Percentiles rank a stretch among this genome's conserved stretches.
Conservation (phyloP, 2,888 invertebrate genomes). For the Agrenia bidenticulata region DNA sequence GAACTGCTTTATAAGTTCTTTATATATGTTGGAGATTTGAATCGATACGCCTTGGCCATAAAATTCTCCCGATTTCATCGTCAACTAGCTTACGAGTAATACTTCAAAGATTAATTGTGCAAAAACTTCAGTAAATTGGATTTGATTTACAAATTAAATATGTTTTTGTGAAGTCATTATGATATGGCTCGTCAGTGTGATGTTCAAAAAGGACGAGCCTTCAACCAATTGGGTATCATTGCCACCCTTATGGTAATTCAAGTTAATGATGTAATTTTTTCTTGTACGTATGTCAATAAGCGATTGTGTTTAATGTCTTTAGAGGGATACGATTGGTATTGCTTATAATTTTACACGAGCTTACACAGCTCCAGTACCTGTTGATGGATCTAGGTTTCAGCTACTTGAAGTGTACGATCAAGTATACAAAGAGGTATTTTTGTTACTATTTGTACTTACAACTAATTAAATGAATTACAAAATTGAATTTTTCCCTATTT, state of each 20-base stretch:
- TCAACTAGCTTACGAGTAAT: conserved; percentile 65
- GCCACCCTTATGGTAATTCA: conserved; percentile 61
- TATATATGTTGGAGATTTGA: conserved; percentile 87
- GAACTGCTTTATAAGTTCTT: conserved; percentile 64
- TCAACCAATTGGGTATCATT: conserved; percentile 89
- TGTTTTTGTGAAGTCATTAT: conserved; percentile 90
- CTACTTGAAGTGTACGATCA: conserved; percentile 28
- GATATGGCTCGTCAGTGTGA: conserved; percentile 84
- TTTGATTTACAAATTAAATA: no score
- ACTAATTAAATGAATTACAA: no score
- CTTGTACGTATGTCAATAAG: background rate
- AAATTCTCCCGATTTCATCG: background rate
- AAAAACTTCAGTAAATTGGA: no score
- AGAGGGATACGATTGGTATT: conserved; percentile 16
- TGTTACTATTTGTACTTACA: no score
- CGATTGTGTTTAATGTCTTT: background rate
- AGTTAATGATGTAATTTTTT: conserved; percentile 52
- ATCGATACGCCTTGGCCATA: conserved; percentile 66
- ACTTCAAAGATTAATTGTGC: no score
- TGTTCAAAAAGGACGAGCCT: conserved; percentile 92
- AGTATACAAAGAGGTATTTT: conserved; percentile 26
- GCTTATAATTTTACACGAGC: conserved; percentile 39
- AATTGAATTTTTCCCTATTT: no score
- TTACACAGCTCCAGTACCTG: background rate
- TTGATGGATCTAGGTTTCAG: conserved; percentile 26